Evolutionary conservation across 2,888 invertebrate genomes (phyloP).

Genomic region (Coecobrya sp.): DNA sequence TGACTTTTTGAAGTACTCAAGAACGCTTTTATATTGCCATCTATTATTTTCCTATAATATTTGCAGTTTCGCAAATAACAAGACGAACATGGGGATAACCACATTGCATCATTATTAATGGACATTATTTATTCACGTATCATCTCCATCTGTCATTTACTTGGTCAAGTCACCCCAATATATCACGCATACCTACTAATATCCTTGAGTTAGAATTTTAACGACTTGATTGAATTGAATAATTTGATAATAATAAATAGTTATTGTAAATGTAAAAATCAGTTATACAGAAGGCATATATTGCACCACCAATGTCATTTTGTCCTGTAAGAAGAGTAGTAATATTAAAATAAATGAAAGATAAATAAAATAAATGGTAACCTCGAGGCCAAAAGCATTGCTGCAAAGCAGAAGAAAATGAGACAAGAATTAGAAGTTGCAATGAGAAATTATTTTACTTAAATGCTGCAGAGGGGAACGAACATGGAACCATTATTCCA

Average conservation of each 20-base stretch:
- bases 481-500: too few relatives aligned
- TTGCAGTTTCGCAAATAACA: constrained; percentile 13
- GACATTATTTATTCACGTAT: too few relatives aligned
- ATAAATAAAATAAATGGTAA: constrained; percentile 37
- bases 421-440: neutral
- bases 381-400: constrained; percentile 81
- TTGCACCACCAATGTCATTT: neutral
- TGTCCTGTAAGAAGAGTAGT: neutral
- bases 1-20: constrained; percentile 84
- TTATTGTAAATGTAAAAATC: too few relatives aligned
- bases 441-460: neutral
- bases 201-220: too few relatives aligned
- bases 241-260: too few relatives aligned
- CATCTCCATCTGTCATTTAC: too few relatives aligned
- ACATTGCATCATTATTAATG: neutral
- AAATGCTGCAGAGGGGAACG: too few relatives aligned
- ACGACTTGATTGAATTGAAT: too few relatives aligned
- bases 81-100: neutral
- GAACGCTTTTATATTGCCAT: constrained; percentile 81
- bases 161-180: too few relatives aligned
- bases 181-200: too few relatives aligned
- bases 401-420: constrained; percentile 57
- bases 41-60: constrained; percentile 82
- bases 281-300: too few relatives aligned
- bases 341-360: neutral